Conservation (phyloP, 2,888 invertebrate species). For the Autographa gamma region DNA sequence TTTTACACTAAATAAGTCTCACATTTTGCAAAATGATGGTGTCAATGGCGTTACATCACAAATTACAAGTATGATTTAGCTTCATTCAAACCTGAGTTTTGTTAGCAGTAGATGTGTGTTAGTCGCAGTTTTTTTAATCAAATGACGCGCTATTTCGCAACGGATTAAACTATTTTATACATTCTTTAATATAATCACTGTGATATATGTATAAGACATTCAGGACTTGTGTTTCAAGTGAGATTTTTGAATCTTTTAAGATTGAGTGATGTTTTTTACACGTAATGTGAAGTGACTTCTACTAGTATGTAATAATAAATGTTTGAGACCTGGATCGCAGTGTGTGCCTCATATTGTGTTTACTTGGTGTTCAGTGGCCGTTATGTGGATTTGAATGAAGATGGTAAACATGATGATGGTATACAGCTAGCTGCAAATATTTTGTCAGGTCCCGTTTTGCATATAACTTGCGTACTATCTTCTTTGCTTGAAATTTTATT, state of each 20-base stretch:
- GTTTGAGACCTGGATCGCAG: conserved; percentile 75
- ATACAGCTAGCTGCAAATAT: conserved; percentile 1
- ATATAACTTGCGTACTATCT: not conserved
- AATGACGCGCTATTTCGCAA: conserved; percentile 9
- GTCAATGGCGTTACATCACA: conserved; percentile 73
- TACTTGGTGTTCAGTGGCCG: conserved; percentile 72
- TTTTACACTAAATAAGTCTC: conserved; percentile 57
- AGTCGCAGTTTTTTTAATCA: conserved; percentile 12
- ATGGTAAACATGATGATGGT: conserved; percentile 76
- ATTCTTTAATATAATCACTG: not conserved
- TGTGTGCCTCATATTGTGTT: conserved; percentile 71
- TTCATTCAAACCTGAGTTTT: conserved; percentile 68
- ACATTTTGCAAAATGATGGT: conserved; percentile 61
- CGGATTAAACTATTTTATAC: conserved; percentile 3
- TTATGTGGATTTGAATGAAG: conserved; percentile 75
- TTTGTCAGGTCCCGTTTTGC: not conserved
- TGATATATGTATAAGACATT: not conserved
- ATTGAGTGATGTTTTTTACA: conserved; percentile 32
- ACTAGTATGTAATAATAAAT: conserved; percentile 71
- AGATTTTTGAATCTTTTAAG: not conserved
- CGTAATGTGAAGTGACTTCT: conserved; percentile 41
- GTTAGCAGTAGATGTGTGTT: conserved; percentile 38
- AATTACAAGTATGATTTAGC: conserved; percentile 66
- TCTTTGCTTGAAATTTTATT: not conserved
- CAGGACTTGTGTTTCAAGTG: not conserved